Evolutionary conservation across 2,797 vertebrate genomes (phyloP).

Genomic region (Psittacula derbiana): DNA sequence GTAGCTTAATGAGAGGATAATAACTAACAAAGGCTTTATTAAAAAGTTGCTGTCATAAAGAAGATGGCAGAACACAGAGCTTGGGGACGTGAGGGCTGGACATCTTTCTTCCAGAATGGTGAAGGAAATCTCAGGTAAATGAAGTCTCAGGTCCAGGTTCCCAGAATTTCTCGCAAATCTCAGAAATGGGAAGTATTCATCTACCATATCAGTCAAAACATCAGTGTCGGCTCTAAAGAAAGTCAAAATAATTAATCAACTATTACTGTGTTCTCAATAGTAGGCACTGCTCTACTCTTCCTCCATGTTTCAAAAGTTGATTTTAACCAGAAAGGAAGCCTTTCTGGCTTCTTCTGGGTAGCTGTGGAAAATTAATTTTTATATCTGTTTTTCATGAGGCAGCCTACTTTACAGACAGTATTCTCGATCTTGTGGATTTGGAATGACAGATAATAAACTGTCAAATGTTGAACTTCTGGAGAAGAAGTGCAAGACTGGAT

Average conservation of each 20-base stretch:
- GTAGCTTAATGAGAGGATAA: not conserved
- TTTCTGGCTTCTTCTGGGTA: not conserved
- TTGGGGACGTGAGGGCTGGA: not conserved
- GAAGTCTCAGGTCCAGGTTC: not conserved
- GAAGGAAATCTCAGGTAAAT: not conserved
- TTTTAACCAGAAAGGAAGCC: not conserved
- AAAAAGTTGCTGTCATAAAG: not conserved
- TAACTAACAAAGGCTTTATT: not conserved
- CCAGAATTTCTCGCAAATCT: not conserved
- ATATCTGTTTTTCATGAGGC: not conserved
- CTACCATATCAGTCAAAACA: not conserved
- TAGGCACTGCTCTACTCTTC: not conserved
- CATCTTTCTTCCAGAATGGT: not conserved
- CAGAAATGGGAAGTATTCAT: not conserved
- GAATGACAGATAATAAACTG: not conserved
- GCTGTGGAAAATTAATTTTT: not conserved
- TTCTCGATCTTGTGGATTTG: not conserved
- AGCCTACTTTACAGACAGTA: not conserved
- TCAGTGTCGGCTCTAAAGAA: not conserved
- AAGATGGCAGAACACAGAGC: not conserved
- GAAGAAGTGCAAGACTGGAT: not conserved
- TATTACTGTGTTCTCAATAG: not conserved
- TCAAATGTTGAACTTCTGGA: not conserved
- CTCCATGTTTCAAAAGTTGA: not conserved
- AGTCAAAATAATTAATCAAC: not conserved